Evolutionary conservation across 2,888 invertebrate species (phyloP).

Genomic region (Anoplius nigerrimus): DNA sequence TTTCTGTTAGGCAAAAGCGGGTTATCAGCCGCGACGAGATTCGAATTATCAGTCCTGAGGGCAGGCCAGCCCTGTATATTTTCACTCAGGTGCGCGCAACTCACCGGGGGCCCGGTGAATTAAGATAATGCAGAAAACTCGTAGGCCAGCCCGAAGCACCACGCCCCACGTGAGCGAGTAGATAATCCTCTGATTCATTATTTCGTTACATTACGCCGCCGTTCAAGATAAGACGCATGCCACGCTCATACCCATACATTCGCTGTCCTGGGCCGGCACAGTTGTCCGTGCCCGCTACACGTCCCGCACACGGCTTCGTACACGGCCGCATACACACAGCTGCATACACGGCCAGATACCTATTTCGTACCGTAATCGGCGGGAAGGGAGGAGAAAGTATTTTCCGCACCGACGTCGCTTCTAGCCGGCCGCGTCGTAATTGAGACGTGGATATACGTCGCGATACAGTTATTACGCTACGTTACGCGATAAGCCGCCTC

Average conservation of each 20-base stretch:
- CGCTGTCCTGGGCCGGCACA: constrained; percentile 17
- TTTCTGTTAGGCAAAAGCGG: no score
- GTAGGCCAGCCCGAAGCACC: constrained; percentile 42
- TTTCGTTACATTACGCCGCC: constrained; percentile 59
- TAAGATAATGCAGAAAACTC: constrained; percentile 63
- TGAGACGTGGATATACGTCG: constrained; percentile 5
- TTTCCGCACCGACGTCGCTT: background rate
- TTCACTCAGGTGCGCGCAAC: no score
- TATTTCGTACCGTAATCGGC: background rate
- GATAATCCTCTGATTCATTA: constrained; percentile 68
- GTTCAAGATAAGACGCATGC: constrained; percentile 58
- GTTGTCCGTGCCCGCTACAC: no score
- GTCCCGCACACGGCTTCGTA: no score
- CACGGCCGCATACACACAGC: background rate
- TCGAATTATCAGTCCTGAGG: constrained; percentile 5
- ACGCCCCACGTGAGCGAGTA: constrained; percentile 46
- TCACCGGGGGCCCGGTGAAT: constrained; percentile 29
- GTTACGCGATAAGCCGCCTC: constrained; percentile 2
- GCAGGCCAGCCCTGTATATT: background rate
- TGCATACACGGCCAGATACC: background rate
- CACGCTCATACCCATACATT: constrained; percentile 38
- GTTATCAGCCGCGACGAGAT: background rate
- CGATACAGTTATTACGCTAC: constrained; percentile 1
- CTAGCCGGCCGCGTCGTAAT: background rate
- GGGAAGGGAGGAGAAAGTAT: background rate